Evolutionary conservation across 2,797 vertebrate genomes (phyloP), one percentile per base, ranked within the genome.

Genomic region (Mycteria americana): DNA sequence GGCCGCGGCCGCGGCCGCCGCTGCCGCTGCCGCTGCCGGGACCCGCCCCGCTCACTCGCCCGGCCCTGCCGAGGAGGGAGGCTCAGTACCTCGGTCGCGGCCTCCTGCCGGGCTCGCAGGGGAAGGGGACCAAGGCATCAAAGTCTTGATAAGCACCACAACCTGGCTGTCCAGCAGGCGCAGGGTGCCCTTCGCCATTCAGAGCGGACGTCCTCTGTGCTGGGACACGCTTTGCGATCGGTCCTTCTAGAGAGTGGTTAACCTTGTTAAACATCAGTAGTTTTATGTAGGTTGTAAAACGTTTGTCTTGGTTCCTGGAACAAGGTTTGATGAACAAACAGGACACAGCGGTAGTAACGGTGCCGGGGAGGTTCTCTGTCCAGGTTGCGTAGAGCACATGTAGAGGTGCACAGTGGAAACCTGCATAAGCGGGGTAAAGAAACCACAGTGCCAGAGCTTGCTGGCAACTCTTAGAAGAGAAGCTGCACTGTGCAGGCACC

Each of bases 51-150:
- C 19, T 30, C 16, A 18, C 4, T 33, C 46, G 3, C 13, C 67
- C 9, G 7, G 28, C 17, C 35, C 54, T 7, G 23, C 39, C 8
- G 7, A 39, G 3, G 24, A 10, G 12, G 3, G 30, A 7, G 27
- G 11, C 33, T 46, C 13, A 22, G 46, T 17, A 35, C 24, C 76
- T 31, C 25, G 48, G 74, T 76, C 70, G 65, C 53, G 63, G 91
- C 46, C 84, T 83, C 84, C 74, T 56, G 94, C 93, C 27, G 80
- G 79, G 79, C 94, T 94, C 33, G 76, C 89, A 72, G 85, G 94
- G 22, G 33, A 23, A 31, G 21, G 39, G 13, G 23, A 4, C 18
- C 14, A 1, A 4, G 45, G 13, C 18, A 4, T 2, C 3, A 0
- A 25, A 27, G 3, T 3, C 33, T 10, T 10, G 45, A 0, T 10